A percentile compares a stretch with the other conserved stretches of the same genome.
Evolutionary conservation across 2,113 vertebrate species (phyloP).

Genomic region (Hippocampus guttulatus): DNA sequence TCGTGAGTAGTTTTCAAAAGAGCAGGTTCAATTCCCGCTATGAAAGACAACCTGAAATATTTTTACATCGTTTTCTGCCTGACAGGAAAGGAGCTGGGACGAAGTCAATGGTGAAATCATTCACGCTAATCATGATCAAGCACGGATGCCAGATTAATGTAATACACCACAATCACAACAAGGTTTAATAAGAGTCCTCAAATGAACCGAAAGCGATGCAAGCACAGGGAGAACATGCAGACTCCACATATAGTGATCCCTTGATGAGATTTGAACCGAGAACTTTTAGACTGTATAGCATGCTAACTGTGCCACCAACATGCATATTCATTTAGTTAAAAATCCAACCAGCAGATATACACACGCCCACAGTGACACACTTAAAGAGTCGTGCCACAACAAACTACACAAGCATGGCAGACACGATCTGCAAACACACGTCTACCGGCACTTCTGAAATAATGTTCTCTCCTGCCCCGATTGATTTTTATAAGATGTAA

Average conservation of each 20-base stretch:
- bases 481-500: neutral
- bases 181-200: too few species aligned
- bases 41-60: too few species aligned
- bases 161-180: neutral
- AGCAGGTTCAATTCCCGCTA: too few species aligned
- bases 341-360: neutral
- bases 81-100: too few species aligned
- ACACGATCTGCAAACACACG: neutral
- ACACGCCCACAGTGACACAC: neutral
- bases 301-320: neutral
- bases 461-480: neutral
- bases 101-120: too few species aligned
- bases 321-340: neutral
- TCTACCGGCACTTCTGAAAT: neutral
- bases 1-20: too few species aligned
- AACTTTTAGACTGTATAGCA: neutral
- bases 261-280: neutral
- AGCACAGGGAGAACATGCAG: too few species aligned
- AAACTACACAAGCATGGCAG: neutral
- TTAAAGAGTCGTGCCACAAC: neutral
- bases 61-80: too few species aligned
- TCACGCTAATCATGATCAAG: too few species aligned
- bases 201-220: too few species aligned
- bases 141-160: neutral
- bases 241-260: too few species aligned